Conservation (phyloP, 2,797 vertebrate species). For the Rhynchotus rufescens region DNA sequence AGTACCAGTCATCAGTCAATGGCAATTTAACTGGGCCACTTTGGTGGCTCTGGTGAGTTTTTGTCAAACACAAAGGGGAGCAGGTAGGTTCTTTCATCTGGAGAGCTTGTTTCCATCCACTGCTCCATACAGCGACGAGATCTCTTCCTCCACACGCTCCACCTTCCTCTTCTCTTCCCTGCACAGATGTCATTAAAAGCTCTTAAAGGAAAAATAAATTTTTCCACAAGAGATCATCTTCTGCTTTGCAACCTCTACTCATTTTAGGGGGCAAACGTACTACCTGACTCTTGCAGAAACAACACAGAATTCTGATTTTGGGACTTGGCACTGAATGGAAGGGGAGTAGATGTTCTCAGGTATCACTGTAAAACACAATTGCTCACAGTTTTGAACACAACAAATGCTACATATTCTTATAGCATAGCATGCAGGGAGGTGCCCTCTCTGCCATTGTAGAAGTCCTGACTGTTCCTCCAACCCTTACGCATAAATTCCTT, state of each 20-base stretch:
- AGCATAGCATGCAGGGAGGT: not conserved
- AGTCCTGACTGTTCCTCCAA: not conserved
- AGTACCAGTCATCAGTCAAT: not conserved
- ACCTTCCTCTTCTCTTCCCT: not conserved
- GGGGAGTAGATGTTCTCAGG: constrained; percentile 42
- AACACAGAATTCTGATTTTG: constrained; percentile 16
- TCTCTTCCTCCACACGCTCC: fast-evolving
- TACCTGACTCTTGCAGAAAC: constrained; percentile 10
- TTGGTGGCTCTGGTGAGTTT: not conserved
- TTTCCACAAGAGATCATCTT: not conserved
- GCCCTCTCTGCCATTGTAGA: constrained; percentile 29
- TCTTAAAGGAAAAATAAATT: not conserved
- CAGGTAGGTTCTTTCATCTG: not conserved
- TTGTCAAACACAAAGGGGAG: not conserved
- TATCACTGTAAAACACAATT: constrained; percentile 48
- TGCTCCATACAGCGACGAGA: not conserved
- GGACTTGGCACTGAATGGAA: constrained; percentile 27
- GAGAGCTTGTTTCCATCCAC: not conserved
- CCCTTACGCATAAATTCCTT: not conserved
- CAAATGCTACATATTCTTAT: not conserved
- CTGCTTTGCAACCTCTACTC: constrained; percentile 9
- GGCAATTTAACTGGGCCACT: not conserved
- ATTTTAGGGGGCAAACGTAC: constrained; percentile 17
- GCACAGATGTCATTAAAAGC: fast-evolving
- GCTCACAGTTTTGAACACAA: not conserved